Conservation (phyloP, 2,113 vertebrate species). For the Smithornis capensis region DNA sequence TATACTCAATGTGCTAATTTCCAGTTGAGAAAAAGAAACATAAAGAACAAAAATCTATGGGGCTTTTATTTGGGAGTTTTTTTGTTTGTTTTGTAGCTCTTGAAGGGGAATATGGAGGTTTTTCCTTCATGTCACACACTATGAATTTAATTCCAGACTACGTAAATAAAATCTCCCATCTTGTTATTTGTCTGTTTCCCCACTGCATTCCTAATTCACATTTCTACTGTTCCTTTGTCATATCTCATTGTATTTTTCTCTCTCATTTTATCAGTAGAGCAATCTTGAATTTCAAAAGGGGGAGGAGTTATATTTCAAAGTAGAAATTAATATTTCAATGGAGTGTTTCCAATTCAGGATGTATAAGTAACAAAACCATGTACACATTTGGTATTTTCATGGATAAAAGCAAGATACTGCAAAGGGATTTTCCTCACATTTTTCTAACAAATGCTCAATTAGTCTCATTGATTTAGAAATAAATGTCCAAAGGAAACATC, state of each 20-base stretch:
- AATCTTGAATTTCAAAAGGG: not conserved
- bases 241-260: not conserved
- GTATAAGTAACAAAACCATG: not conserved
- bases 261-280: not conserved
- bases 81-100: not conserved
- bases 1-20: not conserved
- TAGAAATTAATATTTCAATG: not conserved
- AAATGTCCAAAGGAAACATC: slow-evolving; percentile 23
- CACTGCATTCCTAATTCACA: not conserved
- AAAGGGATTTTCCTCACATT: not conserved
- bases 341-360: not conserved
- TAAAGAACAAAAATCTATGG: not conserved
- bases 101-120: not conserved
- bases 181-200: not conserved
- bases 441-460: not conserved
- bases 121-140: not conserved
- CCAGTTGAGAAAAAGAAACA: not conserved
- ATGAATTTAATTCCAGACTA: not conserved
- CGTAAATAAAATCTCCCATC: not conserved
- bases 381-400: not conserved
- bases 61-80: not conserved
- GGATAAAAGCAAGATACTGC: not conserved
- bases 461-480: not conserved
- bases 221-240: not conserved
- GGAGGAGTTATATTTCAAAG: not conserved